Base-by-base conservation (phyloP, 2,797 vertebrate genomes). In the Coluber constrictor region DNA sequence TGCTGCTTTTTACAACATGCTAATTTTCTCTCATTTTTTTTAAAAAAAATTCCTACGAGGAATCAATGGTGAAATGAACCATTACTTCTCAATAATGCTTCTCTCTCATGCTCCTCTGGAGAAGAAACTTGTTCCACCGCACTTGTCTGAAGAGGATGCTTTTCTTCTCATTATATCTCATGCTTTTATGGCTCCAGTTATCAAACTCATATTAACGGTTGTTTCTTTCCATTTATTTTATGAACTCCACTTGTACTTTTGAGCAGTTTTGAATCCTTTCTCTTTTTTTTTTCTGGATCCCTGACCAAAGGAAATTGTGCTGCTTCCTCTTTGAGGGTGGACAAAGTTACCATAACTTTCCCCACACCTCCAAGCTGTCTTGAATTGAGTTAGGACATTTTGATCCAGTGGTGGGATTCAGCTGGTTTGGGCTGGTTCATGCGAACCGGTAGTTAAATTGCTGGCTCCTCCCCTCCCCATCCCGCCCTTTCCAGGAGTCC, bases 21-120 rank as follows among this genome's bases (percentile, higher is more conserved):
- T 79, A 61, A 89, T 91, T 89, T 89, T 37, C 10, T 51, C 47
- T 83, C 29, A 86, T 91, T 91, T 93, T 56, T 86, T 88, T 8
- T 0, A 11, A 27, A 43, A 23, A 20, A 43, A 83, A 83, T 32
- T 43, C 37, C 57, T 47, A 5, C 87, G 47, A 91, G 56, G 86
- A 51, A 91, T 93, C 57, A 6, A 86, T 86, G 70, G 87, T 93
- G 87, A 93, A 91, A 89, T 89, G 92, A 93, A 91, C 63, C 92
- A 86, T 91, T 83, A 47, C 66, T 47, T 91, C 66, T 91, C 70
- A 43, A 57, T 86, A 91, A 91, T 93, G 57, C 47, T n/a, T 54
- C 47, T 93, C 57, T 87, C n/a, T 91, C 70, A 89, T 43, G 70
- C 90, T 89, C 57, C 86, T 89, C 92, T 86, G 92, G 66, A 88